These are phyloP conservation scores for Thripadectes ignobilis DNA, from an alignment of 2,797 vertebrate species.

Conservation along the genomic window DNA sequence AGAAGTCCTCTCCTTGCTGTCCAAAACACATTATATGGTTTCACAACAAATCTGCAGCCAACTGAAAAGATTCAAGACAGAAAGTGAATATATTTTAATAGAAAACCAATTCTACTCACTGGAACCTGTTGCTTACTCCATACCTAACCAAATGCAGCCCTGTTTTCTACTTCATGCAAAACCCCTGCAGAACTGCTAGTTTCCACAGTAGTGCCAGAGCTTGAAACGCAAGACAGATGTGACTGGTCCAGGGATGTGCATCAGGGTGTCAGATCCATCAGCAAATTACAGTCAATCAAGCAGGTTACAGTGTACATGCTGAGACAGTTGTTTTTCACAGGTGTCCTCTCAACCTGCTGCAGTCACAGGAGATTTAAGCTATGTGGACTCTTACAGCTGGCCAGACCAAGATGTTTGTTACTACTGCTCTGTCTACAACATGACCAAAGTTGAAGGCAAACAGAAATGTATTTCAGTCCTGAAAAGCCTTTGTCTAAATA, in stretches of 20 bases:
- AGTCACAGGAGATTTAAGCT: background rate
- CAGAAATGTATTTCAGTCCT: background rate
- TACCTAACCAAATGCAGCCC: background rate
- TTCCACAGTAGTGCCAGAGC: background rate
- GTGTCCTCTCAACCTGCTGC: background rate
- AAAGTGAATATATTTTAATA: background rate
- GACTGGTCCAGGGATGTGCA: rapidly evolving
- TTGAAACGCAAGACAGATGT: background rate
- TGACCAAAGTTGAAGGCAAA: background rate
- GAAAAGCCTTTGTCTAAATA: background rate
- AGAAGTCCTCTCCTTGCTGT: background rate
- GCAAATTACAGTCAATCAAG: background rate
- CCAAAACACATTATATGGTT: background rate
- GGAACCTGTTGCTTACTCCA: background rate
- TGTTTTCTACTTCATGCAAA: background rate
- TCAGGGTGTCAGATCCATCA: background rate
- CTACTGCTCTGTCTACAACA: background rate
- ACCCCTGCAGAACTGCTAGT: background rate
- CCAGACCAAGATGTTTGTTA: background rate
- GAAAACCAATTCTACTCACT: background rate
- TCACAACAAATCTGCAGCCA: background rate
- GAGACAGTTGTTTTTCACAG: background rate
- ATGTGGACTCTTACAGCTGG: background rate
- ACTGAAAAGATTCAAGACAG: background rate
- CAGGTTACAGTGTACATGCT: background rate